phyloP scores from a whole-genome alignment of 1,140 invertebrate genomes.

The Gonatopus flavifemur region DNA sequence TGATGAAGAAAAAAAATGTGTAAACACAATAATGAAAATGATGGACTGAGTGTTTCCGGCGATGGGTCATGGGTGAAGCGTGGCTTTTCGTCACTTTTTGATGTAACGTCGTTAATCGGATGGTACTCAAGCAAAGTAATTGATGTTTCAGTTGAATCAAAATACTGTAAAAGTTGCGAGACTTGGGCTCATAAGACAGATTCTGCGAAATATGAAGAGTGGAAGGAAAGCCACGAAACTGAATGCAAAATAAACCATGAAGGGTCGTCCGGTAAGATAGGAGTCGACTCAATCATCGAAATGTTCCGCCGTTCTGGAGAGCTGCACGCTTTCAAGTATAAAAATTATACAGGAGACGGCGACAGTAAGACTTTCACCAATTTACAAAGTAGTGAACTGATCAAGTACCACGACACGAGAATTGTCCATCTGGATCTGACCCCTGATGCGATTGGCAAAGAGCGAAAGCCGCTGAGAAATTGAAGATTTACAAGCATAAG shows the following conservation, averaged over 20 bases:
- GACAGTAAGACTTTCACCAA: neutral
- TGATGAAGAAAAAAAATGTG: conserved; percentile 12
- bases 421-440: neutral
- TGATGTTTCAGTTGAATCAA: conserved; percentile 7
- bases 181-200: too few relatives aligned
- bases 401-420: neutral
- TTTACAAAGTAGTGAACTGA: conserved; percentile 9
- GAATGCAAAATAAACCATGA: conserved; percentile 12
- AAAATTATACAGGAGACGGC: conserved; percentile 28
- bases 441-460: neutral
- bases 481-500: neutral
- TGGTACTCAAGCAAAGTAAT: conserved; percentile 14
- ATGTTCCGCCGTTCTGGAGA: conserved; percentile 17
- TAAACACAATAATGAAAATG: conserved; percentile 1
- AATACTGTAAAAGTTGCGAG: neutral
- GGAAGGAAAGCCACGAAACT: too few relatives aligned
- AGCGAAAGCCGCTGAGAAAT: neutral
- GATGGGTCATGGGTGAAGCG: conserved; percentile 16
- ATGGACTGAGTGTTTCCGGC: conserved; percentile 11
- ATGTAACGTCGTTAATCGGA: conserved; percentile 11
- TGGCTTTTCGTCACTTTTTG: conserved; percentile 8
- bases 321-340: conserved; percentile 9
- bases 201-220: too few relatives aligned
- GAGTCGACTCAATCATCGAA: conserved; percentile 14
- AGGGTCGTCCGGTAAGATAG: conserved; percentile 21